These are phyloP conservation scores for Borostomias antarcticus DNA, from an alignment of 2,797 vertebrate genomes.

Conservation along the genomic window DNA sequence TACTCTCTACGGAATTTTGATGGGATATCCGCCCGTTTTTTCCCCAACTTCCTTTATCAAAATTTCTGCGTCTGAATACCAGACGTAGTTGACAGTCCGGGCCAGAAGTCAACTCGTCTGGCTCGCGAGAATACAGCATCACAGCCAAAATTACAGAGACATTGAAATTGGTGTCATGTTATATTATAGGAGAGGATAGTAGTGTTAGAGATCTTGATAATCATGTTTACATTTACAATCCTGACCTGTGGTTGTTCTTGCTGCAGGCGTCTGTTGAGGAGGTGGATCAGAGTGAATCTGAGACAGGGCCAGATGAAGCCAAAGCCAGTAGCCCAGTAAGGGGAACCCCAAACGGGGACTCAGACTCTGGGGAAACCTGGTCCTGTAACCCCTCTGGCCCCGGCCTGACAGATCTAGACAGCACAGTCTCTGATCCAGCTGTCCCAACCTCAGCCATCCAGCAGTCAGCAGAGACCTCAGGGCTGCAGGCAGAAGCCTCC, in stretches of 20 bases:
- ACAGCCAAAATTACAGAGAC: neutral
- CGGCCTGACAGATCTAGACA: conserved; percentile 77
- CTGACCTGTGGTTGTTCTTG: neutral
- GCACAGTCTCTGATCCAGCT: conserved; percentile 67
- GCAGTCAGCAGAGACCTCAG: conserved; percentile 35
- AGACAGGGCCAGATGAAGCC: conserved; percentile 74
- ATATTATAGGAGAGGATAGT: neutral
- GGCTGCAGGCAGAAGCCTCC: conserved; percentile 33
- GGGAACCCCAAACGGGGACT: conserved; percentile 65
- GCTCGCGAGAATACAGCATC: too few species aligned
- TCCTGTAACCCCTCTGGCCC: conserved; percentile 78
- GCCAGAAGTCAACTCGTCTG: too few species aligned
- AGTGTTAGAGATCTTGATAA: neutral
- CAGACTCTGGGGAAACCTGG: conserved; percentile 80
- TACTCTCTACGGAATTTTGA: too few species aligned
- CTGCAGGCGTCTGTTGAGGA: conserved; percentile 89
- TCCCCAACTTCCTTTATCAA: too few species aligned
- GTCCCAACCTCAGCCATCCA: conserved; percentile 39
- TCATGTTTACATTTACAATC: neutral
- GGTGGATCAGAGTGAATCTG: conserved; percentile 74
- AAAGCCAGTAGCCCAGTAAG: conserved; percentile 64
- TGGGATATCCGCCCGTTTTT: too few species aligned
- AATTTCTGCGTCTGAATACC: too few species aligned
- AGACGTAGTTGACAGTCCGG: too few species aligned
- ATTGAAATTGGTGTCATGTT: neutral